A percentile compares a stretch with the other conserved stretches of the same genome.
Conservation (phyloP, 2,113 vertebrate species). For the Cryptotis parvus region DNA sequence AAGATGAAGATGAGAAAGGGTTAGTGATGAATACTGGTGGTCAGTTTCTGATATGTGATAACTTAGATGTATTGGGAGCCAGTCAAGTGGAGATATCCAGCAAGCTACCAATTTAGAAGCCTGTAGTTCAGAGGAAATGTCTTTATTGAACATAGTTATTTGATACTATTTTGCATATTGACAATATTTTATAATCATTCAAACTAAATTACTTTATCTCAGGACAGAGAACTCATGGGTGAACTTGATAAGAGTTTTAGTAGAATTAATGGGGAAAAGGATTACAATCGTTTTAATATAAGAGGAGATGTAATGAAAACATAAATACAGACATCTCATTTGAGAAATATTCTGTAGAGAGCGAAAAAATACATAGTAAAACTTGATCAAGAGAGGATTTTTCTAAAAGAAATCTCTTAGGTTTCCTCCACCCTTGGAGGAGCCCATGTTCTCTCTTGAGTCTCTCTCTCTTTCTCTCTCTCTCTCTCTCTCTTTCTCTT, state of each 20-base stretch:
- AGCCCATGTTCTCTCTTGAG: too few relatives aligned
- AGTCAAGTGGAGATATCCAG: background rate
- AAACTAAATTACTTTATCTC: background rate
- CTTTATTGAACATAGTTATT: background rate
- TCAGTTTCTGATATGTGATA: background rate
- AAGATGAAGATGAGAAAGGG: background rate
- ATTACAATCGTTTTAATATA: background rate
- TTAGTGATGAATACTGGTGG: background rate
- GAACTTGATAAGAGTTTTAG: background rate
- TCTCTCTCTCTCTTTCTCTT: too few relatives aligned
- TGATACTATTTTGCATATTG: background rate
- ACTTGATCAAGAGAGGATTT: background rate
- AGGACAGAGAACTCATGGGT: background rate
- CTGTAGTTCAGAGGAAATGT: background rate
- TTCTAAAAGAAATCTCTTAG: background rate
- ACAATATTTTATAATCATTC: background rate
- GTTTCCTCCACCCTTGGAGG: too few relatives aligned
- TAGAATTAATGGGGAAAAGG: background rate
- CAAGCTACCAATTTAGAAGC: background rate
- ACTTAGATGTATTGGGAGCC: background rate
- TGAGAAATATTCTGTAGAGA: background rate
- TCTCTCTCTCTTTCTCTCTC: too few relatives aligned
- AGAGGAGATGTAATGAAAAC: background rate
- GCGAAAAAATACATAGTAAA: background rate
- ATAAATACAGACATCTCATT: background rate